phyloP scores from a whole-genome alignment of 2,797 vertebrate species.

The Ambastaia sidthimunki region DNA sequence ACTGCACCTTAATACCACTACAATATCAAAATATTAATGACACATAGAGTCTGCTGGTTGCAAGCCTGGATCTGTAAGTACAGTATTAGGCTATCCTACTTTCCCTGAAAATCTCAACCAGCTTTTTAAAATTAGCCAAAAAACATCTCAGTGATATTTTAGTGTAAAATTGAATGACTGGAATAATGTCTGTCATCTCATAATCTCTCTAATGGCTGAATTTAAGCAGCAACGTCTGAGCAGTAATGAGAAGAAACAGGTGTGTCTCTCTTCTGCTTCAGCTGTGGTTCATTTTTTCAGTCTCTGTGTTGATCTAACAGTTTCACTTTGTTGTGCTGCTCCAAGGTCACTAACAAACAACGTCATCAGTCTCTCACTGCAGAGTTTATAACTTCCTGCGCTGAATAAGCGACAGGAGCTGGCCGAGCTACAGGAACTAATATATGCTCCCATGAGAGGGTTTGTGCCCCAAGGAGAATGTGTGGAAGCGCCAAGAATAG shows the following conservation, averaged over 20 bases:
- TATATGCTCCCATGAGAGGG: neutral
- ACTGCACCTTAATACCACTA: too few species aligned
- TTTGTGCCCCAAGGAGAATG: constrained; percentile 29
- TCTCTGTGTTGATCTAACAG: constrained; percentile 14
- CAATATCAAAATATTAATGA: too few species aligned
- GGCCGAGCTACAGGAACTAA: neutral
- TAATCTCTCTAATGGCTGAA: constrained; percentile 43
- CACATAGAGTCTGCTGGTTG: neutral
- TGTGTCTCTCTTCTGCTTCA: constrained; percentile 7
- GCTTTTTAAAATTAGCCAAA: neutral
- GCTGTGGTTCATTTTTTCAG: constrained; percentile 29
- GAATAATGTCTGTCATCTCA: constrained; percentile 31
- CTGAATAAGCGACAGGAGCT: constrained; percentile 27
- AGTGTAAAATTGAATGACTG: constrained; percentile 35
- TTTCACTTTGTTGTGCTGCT: constrained; percentile 36
- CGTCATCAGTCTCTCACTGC: constrained; percentile 16
- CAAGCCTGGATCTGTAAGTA: neutral
- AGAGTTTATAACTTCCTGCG: constrained; percentile 32
- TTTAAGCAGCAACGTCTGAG: constrained; percentile 35
- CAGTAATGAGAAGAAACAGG: constrained; percentile 55
- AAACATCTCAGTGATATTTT: constrained; percentile 17
- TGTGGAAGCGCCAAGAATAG: constrained; percentile 6
- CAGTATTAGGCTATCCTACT: neutral
- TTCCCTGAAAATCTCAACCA: neutral
- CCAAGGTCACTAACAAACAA: constrained; percentile 42